Conservation (phyloP, 2,113 vertebrate species). For the Heliornis fulica region DNA sequence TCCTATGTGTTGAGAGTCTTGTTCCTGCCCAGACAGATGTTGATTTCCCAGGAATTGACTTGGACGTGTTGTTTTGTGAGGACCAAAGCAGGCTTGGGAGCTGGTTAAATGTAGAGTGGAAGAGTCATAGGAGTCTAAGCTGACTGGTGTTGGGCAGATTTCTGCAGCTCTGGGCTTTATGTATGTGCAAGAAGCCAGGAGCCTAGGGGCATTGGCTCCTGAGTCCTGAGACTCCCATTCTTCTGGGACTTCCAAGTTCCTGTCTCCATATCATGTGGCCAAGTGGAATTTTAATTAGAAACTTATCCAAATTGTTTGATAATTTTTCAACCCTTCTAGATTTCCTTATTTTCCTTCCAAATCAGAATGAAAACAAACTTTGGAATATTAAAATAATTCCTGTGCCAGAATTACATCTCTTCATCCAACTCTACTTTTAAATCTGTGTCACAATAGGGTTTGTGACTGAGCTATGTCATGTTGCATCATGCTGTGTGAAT, state of each 20-base stretch:
- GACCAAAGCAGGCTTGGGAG: not conserved
- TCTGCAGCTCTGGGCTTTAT: not conserved
- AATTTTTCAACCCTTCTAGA: slow-evolving; percentile 41
- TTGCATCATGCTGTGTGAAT: slow-evolving; percentile 19
- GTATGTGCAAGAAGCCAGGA: not conserved
- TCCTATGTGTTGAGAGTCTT: not conserved
- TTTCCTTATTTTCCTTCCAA: slow-evolving; percentile 24
- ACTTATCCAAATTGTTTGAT: slow-evolving; percentile 2
- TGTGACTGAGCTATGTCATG: slow-evolving; percentile 24
- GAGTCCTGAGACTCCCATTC: not conserved
- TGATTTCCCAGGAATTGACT: not conserved
- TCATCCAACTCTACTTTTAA: not conserved
- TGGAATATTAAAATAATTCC: slow-evolving; percentile 31
- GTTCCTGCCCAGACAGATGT: not conserved
- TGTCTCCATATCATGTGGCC: not conserved
- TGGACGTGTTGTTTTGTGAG: not conserved
- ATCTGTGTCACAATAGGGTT: slow-evolving; percentile 13
- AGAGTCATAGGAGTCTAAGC: not conserved
- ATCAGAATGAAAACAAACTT: slow-evolving; percentile 40
- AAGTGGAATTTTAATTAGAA: slow-evolving; percentile 25
- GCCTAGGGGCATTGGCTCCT: not conserved
- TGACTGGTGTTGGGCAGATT: not conserved
- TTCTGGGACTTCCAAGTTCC: slow-evolving; percentile 19
- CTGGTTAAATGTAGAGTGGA: not conserved
- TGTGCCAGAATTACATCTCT: not conserved